Percentiles rank a stretch among this genome's conserved stretches.
Evolutionary conservation across 2,797 vertebrate genomes (phyloP).

Genomic region (Pteronotus mesoamericanus): DNA sequence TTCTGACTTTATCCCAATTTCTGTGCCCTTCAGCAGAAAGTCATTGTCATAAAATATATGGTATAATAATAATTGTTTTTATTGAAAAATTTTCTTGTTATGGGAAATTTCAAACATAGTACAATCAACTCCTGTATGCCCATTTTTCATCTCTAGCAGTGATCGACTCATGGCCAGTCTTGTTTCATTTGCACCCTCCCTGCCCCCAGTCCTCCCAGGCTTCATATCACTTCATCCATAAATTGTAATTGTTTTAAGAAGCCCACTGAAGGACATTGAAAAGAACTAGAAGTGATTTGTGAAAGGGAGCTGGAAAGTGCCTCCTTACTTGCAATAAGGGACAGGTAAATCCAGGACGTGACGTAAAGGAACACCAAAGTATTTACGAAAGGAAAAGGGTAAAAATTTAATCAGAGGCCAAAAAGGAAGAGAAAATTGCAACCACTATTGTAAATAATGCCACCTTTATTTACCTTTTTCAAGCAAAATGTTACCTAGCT

Average conservation of each 20-base stretch:
- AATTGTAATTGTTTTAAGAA: not conserved
- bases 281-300: not conserved
- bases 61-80: not conserved
- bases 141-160: not conserved
- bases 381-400: slow-evolving; percentile 24
- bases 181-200: not conserved
- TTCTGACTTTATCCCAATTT: not conserved
- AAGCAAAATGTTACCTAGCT: not conserved
- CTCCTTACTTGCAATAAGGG: not conserved
- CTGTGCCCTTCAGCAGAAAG: not conserved
- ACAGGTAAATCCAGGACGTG: not conserved
- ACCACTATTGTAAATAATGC: not conserved
- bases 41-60: not conserved
- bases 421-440: not conserved
- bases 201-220: not conserved
- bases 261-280: not conserved
- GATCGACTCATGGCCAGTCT: not conserved
- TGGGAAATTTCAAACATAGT: not conserved
- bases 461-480: not conserved
- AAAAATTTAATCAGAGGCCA: not conserved
- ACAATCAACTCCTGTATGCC: not conserved
- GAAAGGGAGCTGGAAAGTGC: not conserved
- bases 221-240: not conserved
- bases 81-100: not conserved
- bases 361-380: not conserved